Conservation (phyloP, 1,140 invertebrate genomes). For the Aphelenchoides avenae region DNA sequence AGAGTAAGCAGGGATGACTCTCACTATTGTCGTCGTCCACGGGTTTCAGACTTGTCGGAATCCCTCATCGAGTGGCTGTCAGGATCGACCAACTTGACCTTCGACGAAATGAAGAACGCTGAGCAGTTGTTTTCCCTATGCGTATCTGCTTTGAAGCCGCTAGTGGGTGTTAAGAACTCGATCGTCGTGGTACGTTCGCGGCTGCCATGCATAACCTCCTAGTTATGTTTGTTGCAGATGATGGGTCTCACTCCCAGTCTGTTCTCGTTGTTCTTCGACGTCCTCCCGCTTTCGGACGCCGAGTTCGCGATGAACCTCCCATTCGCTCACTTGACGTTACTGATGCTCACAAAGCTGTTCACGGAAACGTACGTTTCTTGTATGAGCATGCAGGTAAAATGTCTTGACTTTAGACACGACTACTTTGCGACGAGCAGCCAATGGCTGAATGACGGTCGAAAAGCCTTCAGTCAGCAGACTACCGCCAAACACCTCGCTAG, state of each 20-base stretch:
- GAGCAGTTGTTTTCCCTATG: background rate
- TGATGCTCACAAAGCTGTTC: slow-evolving; percentile 18
- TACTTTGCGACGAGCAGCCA: slow-evolving; percentile 24
- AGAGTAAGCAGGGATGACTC: background rate
- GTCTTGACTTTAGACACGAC: slow-evolving; percentile 19
- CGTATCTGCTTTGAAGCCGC: slow-evolving; percentile 15
- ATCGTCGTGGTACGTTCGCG: slow-evolving; percentile 26
- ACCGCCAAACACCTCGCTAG: slow-evolving; percentile 1
- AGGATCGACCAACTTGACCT: too few species aligned
- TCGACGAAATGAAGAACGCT: too few species aligned
- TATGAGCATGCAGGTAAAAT: slow-evolving; percentile 6
- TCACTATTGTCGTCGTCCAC: too few species aligned
- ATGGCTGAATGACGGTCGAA: slow-evolving; percentile 9
- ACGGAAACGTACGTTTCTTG: slow-evolving; percentile 20
- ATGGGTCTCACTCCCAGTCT: slow-evolving; percentile 25
- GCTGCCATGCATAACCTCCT: background rate
- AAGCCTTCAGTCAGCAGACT: background rate
- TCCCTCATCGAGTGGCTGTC: slow-evolving; percentile 7
- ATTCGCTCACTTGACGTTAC: slow-evolving; percentile 11
- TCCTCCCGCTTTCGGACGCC: slow-evolving; percentile 17
- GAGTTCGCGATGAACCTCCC: slow-evolving; percentile 22
- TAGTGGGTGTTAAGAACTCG: slow-evolving; percentile 22
- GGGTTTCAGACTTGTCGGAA: background rate
- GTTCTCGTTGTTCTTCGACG: slow-evolving; percentile 26
- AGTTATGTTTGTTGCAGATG: slow-evolving; percentile 10